Base-by-base conservation (phyloP, 2,113 vertebrate genomes). In the Macroglossus sobrinus region DNA sequence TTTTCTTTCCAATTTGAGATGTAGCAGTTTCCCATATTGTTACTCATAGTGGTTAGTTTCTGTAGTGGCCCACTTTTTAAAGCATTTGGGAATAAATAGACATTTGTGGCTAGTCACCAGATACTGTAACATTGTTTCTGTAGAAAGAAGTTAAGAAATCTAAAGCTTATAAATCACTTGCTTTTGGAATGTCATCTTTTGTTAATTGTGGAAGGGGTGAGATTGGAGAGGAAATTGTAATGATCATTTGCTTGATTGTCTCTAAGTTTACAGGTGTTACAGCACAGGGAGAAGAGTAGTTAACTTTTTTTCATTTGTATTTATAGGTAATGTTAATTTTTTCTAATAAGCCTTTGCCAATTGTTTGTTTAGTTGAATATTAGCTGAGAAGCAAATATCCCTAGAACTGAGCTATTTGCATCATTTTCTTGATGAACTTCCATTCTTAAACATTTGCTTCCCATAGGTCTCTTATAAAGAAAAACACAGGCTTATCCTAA, bases 141-240 rank as follows among this genome's bases (percentile, higher is more conserved):
- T 85, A 45, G 81, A 57, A 84, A 91, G 93, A 59, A 71, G 24
- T 64, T 64, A 5, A 22, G 50, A 68, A 71, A 75, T 50, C 45
- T 80, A 84, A 87, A 72, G 43, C 8, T 95, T 94, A 68, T 85
- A 91, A 80, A 78, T 93, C 84, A 38, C 50, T 93, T 80, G n/a
- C 15, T 72, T 86, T 95, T 85, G 21, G 40, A 76, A 71, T 91
- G 68, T 64, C 26, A 45, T 45, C 64, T 53, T 95, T 59, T 88
- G 69, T 79, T 92, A n/a, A 57, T 57, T 76, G 71, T 76, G 26
- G 45, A 91, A 12, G n/a, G 24, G 35, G 30, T 64, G 15, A 61
- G 59, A 30, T 69, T 72, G 11, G 40, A 84, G 69, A 87, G 66
- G 16, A 64, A 80, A 68, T 40, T 12, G 30, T 68, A 64, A 28